Evolutionary conservation across 1,140 invertebrate genomes (phyloP).

Genomic region (Pollicipes pollicipes): DNA sequence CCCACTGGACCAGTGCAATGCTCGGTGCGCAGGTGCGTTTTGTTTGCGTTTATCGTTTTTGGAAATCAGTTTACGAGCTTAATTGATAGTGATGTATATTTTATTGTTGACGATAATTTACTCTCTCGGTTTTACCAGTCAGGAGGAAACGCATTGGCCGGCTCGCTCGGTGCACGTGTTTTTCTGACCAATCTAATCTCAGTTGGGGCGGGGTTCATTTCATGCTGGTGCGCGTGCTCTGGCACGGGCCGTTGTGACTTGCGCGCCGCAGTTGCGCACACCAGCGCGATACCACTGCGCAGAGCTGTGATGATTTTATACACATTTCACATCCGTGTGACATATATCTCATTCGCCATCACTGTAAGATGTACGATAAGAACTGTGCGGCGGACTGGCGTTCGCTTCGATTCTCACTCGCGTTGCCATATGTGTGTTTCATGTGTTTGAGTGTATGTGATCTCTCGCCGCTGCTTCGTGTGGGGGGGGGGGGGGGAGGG

Average conservation of each 20-base stretch:
- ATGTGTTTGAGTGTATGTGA: neutral
- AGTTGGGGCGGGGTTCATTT: neutral
- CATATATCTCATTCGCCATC: neutral
- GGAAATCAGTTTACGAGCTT: neutral
- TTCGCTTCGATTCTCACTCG: neutral
- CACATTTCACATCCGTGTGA: neutral
- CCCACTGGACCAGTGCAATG: neutral
- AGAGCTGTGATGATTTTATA: slow-evolving; percentile 1
- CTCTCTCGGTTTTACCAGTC: neutral
- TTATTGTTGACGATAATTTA: neutral
- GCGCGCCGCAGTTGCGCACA: too few relatives aligned
- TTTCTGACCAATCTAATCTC: neutral
- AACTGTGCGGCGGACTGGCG: neutral
- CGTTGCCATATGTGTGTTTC: neutral
- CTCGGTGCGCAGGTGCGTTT: neutral
- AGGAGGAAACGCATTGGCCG: neutral
- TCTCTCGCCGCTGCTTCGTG: neutral
- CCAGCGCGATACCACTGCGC: too few relatives aligned
- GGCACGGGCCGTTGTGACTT: neutral
- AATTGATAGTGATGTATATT: neutral
- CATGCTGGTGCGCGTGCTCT: too few relatives aligned
- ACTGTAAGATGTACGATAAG: neutral
- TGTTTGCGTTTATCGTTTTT: neutral
- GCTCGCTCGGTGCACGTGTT: neutral
- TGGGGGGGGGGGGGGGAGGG: neutral